Conservation (phyloP, 1,140 invertebrate species). For the Triops cancriformis region DNA sequence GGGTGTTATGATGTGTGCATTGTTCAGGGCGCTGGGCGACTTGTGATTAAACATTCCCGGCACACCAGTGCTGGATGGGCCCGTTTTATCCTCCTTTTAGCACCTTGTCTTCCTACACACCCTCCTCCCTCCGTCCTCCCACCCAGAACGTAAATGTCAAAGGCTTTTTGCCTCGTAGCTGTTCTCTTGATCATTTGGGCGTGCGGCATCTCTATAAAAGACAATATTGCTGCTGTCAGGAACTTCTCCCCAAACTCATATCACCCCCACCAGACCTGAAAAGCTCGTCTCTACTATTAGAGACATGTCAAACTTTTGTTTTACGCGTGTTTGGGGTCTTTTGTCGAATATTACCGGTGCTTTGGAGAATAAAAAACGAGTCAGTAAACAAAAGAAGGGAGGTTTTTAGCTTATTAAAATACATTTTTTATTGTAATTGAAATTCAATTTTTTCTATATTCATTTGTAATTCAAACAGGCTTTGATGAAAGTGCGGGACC, state of each 20-base stretch:
- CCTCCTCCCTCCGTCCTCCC: neutral
- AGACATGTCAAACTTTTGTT: no score
- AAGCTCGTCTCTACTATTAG: no score
- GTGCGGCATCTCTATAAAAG: constrained; percentile 5
- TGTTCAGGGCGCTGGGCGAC: neutral
- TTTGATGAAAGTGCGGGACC: neutral
- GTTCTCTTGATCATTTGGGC: neutral
- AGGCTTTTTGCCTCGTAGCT: neutral
- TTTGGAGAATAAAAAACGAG: no score
- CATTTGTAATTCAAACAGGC: neutral
- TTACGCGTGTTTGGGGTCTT: no score
- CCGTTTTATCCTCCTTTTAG: no score
- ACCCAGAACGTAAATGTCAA: neutral
- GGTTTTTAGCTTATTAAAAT: no score
- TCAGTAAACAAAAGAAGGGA: no score
- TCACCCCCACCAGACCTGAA: no score
- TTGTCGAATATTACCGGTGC: no score
- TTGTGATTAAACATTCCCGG: constrained; percentile 10
- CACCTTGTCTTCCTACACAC: neutral
- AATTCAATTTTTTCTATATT: neutral
- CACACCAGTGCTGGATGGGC: neutral
- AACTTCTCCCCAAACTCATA: neutral
- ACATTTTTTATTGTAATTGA: no score
- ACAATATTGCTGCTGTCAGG: neutral
- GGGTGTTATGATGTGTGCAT: constrained; percentile 13